A percentile compares a stretch with the other conserved stretches of the same genome.
Conservation (phyloP, 1,140 invertebrate genomes). For the Helicoverpa zea region DNA sequence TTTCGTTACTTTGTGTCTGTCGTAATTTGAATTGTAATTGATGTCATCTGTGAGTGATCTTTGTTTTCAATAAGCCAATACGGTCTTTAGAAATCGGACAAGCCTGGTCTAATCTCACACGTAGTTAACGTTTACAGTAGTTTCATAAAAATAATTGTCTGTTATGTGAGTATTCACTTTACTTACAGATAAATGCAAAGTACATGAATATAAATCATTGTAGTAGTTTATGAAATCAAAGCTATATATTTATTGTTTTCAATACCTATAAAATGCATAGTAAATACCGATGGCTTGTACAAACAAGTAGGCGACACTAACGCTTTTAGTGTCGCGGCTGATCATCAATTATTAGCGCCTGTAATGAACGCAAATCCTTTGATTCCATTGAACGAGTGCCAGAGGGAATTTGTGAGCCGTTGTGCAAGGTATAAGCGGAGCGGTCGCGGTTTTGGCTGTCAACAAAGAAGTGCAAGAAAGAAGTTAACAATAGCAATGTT, state of each 20-base stretch:
- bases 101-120: background rate
- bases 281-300: background rate
- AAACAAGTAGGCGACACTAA: slow-evolving; percentile 39
- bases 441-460: background rate
- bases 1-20: background rate
- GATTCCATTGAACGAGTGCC: slow-evolving; percentile 84
- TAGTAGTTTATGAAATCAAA: too few relatives aligned
- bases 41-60: background rate
- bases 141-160: too few relatives aligned
- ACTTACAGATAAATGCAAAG: too few relatives aligned
- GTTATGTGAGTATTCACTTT: too few relatives aligned
- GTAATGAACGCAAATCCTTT: slow-evolving; percentile 86
- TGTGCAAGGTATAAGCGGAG: slow-evolving; percentile 52
- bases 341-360: slow-evolving; percentile 81
- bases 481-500: too few relatives aligned
- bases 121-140: too few relatives aligned
- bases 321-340: slow-evolving; percentile 42
- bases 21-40: background rate
- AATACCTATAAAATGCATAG: background rate
- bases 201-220: too few relatives aligned
- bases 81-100: background rate
- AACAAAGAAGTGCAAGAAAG: background rate
- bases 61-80: background rate
- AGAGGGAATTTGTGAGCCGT: slow-evolving; percentile 62
- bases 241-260: too few relatives aligned